Percentiles rank a stretch among this genome's conserved stretches.
Conservation (phyloP, 2,113 vertebrate genomes). For the Epinephelus fuscoguttatus region DNA sequence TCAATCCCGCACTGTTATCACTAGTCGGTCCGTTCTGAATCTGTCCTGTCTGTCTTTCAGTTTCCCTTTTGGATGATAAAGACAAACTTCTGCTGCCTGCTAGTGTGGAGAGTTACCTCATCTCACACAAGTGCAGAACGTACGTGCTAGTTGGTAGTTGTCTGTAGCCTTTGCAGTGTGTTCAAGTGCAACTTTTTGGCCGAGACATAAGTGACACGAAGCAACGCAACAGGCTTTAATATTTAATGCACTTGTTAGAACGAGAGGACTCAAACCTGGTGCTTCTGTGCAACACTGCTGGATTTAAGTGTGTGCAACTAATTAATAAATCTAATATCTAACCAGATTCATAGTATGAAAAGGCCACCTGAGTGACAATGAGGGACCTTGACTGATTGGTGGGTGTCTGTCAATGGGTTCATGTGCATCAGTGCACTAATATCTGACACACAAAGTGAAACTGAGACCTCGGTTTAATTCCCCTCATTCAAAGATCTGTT, state of each 20-base stretch:
- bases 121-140: too few species aligned
- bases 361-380: conserved; percentile 12
- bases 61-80: too few species aligned
- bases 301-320: background rate
- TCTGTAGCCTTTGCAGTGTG: too few species aligned
- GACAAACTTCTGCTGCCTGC: too few species aligned
- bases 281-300: background rate
- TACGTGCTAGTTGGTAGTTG: too few species aligned
- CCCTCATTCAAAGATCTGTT: conserved; percentile 58
- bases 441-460: conserved; percentile 56
- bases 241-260: background rate
- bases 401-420: background rate
- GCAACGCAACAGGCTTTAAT: too few species aligned
- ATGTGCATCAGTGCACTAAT: background rate
- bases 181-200: too few species aligned
- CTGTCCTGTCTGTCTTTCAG: too few species aligned
- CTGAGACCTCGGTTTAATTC: conserved; percentile 53
- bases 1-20: too few species aligned
- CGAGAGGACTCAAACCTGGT: background rate
- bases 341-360: conserved; percentile 1
- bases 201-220: too few species aligned
- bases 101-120: too few species aligned
- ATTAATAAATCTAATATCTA: background rate
- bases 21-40: too few species aligned
- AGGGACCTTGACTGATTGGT: conserved; percentile 13